Percentiles rank a stretch among this genome's conserved stretches.
phyloP scores from a whole-genome alignment of 2,888 invertebrate genomes.

The Pachycephus smyrnensis region DNA sequence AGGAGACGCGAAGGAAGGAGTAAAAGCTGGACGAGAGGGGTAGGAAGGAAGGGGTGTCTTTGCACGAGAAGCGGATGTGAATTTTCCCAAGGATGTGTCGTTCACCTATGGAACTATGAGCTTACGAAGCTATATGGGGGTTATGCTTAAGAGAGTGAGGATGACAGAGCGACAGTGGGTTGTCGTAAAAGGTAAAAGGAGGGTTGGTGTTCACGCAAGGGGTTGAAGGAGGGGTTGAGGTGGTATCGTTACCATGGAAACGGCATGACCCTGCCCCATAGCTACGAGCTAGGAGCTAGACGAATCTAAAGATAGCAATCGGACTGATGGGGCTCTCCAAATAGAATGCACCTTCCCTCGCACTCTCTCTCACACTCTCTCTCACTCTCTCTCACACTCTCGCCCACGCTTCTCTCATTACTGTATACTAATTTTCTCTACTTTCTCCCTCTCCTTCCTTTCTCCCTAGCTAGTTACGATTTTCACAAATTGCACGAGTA shows the following conservation, averaged over 20 bases:
- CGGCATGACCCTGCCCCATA: slow-evolving; percentile 1
- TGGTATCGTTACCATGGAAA: slow-evolving; percentile 1
- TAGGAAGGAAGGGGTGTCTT: too few species aligned
- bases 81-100: neutral
- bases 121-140: neutral
- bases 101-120: neutral
- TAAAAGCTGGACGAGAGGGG: too few species aligned
- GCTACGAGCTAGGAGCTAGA: neutral
- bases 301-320: slow-evolving; percentile 7
- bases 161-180: neutral
- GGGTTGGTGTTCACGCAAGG: neutral
- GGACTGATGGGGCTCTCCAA: slow-evolving; percentile 1
- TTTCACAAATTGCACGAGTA: neutral
- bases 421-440: neutral
- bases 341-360: slow-evolving; percentile 8
- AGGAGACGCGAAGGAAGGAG: neutral
- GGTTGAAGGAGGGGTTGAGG: neutral
- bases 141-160: neutral
- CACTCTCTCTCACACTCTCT: neutral
- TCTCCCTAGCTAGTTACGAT: neutral
- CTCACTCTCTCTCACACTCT: slow-evolving; percentile 1
- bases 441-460: neutral
- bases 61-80: neutral
- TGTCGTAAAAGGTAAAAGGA: neutral
- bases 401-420: slow-evolving; percentile 12